Percentiles rank a stretch among this genome's conserved stretches.
Conservation (phyloP, 2,113 vertebrate species). For the Dicerorhinus sumatrensis region DNA sequence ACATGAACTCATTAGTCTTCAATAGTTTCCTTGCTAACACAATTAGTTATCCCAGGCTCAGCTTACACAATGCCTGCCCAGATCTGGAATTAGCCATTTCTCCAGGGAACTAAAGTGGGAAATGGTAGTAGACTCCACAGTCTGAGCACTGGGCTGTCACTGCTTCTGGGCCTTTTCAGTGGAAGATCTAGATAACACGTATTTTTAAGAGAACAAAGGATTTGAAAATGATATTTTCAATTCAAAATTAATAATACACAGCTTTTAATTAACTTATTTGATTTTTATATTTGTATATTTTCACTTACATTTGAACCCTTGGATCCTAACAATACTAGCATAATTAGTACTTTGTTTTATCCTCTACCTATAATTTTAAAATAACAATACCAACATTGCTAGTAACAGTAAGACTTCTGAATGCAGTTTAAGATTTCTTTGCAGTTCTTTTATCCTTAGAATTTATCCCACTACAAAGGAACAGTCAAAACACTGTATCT, state of each 20-base stretch:
- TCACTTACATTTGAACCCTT: neutral
- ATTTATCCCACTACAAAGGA: neutral
- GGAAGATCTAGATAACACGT: neutral
- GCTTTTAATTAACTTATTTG: neutral
- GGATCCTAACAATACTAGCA: neutral
- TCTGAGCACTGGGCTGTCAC: neutral
- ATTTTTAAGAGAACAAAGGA: neutral
- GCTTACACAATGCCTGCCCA: neutral
- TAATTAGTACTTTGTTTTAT: neutral
- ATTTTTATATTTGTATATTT: conserved; percentile 19
- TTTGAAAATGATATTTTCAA: neutral
- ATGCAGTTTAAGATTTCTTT: neutral
- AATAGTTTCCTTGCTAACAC: neutral
- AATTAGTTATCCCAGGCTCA: neutral
- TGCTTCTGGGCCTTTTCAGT: neutral
- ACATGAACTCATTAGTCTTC: neutral
- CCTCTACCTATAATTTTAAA: neutral
- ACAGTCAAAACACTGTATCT: neutral
- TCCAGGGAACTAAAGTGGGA: neutral
- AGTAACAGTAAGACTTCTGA: neutral
- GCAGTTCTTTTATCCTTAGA: neutral
- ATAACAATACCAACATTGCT: neutral
- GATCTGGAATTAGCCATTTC: neutral
- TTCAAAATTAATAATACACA: neutral
- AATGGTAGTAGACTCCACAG: neutral